These are phyloP conservation scores for Tychaedon coryphoeus DNA, from an alignment of 2,113 vertebrate genomes.

Conservation along the genomic window DNA sequence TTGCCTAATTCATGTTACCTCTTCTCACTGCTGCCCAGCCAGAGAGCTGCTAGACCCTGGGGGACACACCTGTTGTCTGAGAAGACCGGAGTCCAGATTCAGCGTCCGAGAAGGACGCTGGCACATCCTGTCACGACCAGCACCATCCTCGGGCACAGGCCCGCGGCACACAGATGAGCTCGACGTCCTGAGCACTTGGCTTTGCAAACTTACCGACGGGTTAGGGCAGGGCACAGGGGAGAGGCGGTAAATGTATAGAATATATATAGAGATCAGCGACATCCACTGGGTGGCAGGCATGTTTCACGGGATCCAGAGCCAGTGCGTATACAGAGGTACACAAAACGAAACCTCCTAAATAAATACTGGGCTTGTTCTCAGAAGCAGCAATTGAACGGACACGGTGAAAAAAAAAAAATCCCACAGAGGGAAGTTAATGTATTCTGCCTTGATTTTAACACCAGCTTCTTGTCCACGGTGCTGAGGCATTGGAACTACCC, in stretches of 20 bases:
- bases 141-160: accelerated
- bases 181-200: not conserved
- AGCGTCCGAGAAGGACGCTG: accelerated
- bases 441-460: not conserved
- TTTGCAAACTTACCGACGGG: not conserved
- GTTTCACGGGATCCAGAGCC: not conserved
- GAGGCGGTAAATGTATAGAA: not conserved
- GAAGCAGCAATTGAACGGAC: not conserved
- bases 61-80: not conserved
- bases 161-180: accelerated
- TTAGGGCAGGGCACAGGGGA: accelerated
- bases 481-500: not conserved
- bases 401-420: accelerated
- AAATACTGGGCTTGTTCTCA: not conserved
- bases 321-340: accelerated
- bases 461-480: accelerated
- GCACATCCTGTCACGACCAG: accelerated
- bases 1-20: accelerated
- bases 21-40: not conserved
- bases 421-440: not conserved
- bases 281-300: constrained; percentile 70
- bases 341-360: not conserved
- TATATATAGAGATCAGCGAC: not conserved
- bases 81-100: no score
- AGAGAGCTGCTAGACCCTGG: not conserved